phyloP scores from a whole-genome alignment of 2,888 invertebrate genomes.

The Orgyia antiqua region DNA sequence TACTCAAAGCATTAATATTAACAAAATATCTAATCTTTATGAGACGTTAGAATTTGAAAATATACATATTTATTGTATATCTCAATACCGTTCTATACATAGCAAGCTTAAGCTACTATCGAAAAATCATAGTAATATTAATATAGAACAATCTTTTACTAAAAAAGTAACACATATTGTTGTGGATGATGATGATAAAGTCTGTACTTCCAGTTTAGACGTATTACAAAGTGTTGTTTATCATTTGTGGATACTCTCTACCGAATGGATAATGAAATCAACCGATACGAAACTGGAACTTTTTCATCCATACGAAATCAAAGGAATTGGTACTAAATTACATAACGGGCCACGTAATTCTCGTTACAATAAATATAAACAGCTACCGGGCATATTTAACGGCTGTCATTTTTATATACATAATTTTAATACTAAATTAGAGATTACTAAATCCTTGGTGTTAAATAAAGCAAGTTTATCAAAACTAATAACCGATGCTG shows the following conservation, averaged over 20 bases:
- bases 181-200: constrained; percentile 68
- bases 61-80: constrained; percentile 47
- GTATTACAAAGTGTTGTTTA: constrained; percentile 77
- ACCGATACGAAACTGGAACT: constrained; percentile 59
- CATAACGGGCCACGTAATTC: constrained; percentile 57
- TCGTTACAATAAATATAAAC: constrained; percentile 70
- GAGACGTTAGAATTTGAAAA: constrained; percentile 46
- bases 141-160: constrained; percentile 48
- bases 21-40: constrained; percentile 43
- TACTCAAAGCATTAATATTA: constrained; percentile 52
- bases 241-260: constrained; percentile 78
- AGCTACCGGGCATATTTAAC: constrained; percentile 81
- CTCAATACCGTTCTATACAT: constrained; percentile 39
- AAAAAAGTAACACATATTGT: constrained; percentile 80
- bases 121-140: constrained; percentile 50
- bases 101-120: constrained; percentile 48
- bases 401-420: constrained; percentile 81
- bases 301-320: constrained; percentile 78
- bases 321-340: constrained; percentile 56
- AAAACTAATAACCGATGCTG: constrained; percentile 75
- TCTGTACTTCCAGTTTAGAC: constrained; percentile 69
- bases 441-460: constrained; percentile 50
- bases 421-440: constrained; percentile 59
- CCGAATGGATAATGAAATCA: constrained; percentile 71
- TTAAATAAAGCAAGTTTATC: constrained; percentile 64